Conservation (phyloP, 2,113 vertebrate species). For the Esox niger region DNA sequence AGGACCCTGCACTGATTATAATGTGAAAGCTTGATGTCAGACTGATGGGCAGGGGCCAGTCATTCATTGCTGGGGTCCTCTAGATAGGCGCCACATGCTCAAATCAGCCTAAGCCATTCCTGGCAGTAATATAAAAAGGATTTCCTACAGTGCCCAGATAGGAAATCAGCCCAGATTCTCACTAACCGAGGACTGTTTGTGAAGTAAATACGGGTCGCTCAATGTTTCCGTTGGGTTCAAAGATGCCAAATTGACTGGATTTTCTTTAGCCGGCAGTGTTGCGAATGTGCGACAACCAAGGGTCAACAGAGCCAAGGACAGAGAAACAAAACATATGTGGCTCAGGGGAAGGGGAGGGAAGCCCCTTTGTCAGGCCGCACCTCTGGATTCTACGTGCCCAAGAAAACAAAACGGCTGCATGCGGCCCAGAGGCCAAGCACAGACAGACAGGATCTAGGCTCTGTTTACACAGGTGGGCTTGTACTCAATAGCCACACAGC, state of each 20-base stretch:
- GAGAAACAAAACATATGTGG: conserved; percentile 29
- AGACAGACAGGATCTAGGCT: conserved; percentile 43
- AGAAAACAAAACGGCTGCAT: conserved; percentile 39
- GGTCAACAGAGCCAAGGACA: background rate
- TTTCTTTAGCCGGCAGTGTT: background rate
- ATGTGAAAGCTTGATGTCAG: background rate
- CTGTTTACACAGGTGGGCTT: conserved; percentile 53
- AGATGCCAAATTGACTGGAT: background rate
- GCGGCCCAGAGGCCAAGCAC: conserved; percentile 32
- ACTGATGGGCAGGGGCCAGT: conserved; percentile 1
- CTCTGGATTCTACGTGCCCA: conserved; percentile 33
- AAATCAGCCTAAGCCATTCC: conserved; percentile 1
- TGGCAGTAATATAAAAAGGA: conserved; percentile 16
- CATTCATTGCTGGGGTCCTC: conserved; percentile 23
- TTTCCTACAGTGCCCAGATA: conserved; percentile 13
- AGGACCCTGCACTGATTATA: background rate
- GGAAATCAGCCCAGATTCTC: conserved; percentile 5
- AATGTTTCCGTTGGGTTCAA: conserved; percentile 1
- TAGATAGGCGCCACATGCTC: conserved; percentile 18
- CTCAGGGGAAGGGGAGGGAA: conserved; percentile 24
- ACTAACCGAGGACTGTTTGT: background rate
- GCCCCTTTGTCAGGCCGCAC: conserved; percentile 29
- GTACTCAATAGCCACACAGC: conserved; percentile 33
- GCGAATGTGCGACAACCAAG: background rate
- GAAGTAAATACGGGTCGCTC: background rate